These are phyloP conservation scores for Acanthosoma haemorrhoidale DNA, from an alignment of 2,888 invertebrate genomes.

Conservation along the genomic window DNA sequence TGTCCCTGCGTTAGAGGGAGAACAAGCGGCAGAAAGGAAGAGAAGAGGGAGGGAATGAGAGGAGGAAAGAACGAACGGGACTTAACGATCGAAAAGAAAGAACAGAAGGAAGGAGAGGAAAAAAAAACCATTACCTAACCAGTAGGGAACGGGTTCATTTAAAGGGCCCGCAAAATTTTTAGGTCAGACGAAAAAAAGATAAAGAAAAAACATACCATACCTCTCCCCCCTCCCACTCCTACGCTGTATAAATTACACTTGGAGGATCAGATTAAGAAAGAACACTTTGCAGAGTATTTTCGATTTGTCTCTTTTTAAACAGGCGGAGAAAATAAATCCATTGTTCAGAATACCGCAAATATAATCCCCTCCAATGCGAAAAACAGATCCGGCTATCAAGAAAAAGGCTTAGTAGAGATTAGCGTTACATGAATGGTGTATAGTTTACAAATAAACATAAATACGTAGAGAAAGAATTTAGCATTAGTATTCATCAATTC, in stretches of 20 bases:
- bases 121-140: conserved; percentile 5
- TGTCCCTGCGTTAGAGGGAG: not conserved
- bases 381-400: no score
- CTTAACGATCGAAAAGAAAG: conserved; percentile 10
- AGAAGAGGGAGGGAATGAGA: conserved; percentile 20
- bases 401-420: no score
- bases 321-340: no score
- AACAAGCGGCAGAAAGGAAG: conserved; percentile 24
- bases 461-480: no score
- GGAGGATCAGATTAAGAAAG: not conserved
- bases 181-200: conserved; percentile 2
- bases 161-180: conserved; percentile 11
- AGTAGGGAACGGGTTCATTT: conserved; percentile 16
- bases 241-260: conserved; percentile 12
- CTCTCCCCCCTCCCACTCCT: not conserved
- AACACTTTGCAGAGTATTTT: no score
- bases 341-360: no score
- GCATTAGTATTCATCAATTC: no score
- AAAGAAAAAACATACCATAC: not conserved
- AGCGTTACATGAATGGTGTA: no score
- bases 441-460: no score
- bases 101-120: no score
- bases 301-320: no score
- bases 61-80: conserved; percentile 8
- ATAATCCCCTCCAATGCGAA: no score